Evolutionary conservation across 2,113 vertebrate species (phyloP).

Genomic region (Strix aluco): DNA sequence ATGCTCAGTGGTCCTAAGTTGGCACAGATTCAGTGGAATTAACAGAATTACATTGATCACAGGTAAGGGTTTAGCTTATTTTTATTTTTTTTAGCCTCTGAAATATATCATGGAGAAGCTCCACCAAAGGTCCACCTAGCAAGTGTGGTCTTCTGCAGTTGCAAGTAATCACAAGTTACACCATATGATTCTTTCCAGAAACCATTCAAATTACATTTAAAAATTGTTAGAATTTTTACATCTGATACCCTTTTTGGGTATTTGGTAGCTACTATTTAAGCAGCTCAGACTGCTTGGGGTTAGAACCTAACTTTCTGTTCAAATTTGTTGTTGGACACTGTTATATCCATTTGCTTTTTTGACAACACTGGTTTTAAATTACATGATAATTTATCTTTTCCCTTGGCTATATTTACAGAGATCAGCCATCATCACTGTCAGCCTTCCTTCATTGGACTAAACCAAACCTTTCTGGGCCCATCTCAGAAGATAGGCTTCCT

Average conservation of each 20-base stretch:
- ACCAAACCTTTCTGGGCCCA: background rate
- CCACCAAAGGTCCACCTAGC: background rate
- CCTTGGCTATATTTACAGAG: background rate
- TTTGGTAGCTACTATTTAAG: background rate
- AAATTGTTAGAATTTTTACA: background rate
- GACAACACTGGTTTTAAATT: background rate
- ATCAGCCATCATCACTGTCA: background rate
- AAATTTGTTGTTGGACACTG: background rate
- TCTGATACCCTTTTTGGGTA: background rate
- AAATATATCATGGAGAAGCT: background rate
- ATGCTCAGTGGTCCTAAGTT: background rate
- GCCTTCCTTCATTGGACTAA: background rate
- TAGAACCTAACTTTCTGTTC: background rate
- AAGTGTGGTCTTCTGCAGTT: background rate
- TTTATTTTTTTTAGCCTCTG: background rate
- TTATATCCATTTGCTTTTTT: background rate
- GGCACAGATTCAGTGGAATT: background rate
- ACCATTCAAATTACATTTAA: background rate
- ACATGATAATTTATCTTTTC: background rate
- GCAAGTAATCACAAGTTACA: background rate
- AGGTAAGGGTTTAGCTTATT: background rate
- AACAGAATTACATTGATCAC: background rate
- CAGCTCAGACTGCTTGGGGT: background rate
- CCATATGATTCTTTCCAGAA: background rate
- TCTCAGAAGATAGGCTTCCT: background rate